These are phyloP conservation scores for Eupithecia exiguata DNA, from an alignment of 2,888 invertebrate genomes.

Conservation along the genomic window DNA sequence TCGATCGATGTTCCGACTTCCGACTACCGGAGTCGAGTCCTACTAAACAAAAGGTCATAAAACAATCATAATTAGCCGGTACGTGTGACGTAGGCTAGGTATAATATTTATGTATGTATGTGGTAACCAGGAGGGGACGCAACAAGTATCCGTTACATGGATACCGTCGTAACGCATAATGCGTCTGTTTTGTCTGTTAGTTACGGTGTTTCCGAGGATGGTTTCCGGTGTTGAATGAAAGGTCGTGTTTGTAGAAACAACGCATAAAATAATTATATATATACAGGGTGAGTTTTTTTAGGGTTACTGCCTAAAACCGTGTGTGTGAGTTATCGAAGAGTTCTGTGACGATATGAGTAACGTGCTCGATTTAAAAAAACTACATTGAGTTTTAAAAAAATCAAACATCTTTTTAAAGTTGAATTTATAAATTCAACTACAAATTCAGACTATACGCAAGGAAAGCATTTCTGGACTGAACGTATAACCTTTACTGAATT, in stretches of 20 bases:
- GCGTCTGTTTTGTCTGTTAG: slow-evolving; percentile 3
- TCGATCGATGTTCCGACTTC: too few species aligned
- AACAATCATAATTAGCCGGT: slow-evolving; percentile 27
- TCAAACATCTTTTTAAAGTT: too few species aligned
- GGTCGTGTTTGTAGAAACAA: background rate
- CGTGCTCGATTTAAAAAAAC: too few species aligned
- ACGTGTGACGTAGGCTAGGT: background rate
- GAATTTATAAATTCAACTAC: too few species aligned
- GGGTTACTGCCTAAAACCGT: too few species aligned
- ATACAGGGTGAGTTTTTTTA: too few species aligned
- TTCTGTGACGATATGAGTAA: too few species aligned
- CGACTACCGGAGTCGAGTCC: background rate
- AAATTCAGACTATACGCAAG: too few species aligned
- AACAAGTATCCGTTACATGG: slow-evolving; percentile 28
- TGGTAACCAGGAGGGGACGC: slow-evolving; percentile 19
- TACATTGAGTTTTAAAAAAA: too few species aligned
- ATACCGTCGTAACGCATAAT: slow-evolving; percentile 10
- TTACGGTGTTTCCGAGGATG: background rate
- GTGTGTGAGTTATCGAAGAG: too few species aligned
- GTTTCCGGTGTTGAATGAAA: slow-evolving; percentile 4
- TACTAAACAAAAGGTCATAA: slow-evolving; percentile 32
- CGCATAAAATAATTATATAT: background rate
- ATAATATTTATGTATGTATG: background rate
- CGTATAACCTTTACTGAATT: too few species aligned
- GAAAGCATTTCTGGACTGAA: too few species aligned